Percentiles rank a stretch among this genome's conserved stretches.
These are phyloP conservation scores for Tragelaphus scriptus DNA, from an alignment of 2,113 vertebrate genomes.

Conservation along the genomic window DNA sequence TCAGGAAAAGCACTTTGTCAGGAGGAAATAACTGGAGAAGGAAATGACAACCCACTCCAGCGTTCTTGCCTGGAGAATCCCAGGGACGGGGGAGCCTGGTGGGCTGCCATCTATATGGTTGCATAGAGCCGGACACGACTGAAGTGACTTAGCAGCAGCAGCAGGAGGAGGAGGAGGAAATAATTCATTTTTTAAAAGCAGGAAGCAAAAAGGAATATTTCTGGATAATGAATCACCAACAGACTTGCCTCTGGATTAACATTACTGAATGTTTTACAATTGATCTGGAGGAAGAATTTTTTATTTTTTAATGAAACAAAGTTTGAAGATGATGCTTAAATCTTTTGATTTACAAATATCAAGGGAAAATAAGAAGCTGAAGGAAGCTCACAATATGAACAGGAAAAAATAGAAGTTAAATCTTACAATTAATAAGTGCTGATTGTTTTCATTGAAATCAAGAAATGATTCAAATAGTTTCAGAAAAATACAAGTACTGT, in stretches of 20 bases:
- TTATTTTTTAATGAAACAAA: not conserved
- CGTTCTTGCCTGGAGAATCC: no score
- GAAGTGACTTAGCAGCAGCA: no score
- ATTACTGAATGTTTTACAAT: not conserved
- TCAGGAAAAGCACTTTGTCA: not conserved
- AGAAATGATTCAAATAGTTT: not conserved
- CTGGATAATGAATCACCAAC: not conserved
- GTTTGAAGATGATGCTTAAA: not conserved
- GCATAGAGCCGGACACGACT: no score
- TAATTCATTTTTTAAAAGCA: not conserved
- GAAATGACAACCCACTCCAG: no score
- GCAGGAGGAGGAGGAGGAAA: not conserved
- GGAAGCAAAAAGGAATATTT: not conserved
- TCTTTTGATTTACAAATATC: not conserved
- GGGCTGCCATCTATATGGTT: no score
- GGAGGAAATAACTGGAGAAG: not conserved
- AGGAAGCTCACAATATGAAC: accelerated
- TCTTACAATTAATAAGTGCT: no score
- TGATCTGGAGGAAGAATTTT: not conserved
- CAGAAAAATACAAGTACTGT: not conserved
- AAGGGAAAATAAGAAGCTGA: not conserved
- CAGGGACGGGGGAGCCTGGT: no score
- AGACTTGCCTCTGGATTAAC: not conserved
- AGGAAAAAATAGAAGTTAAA: not conserved
- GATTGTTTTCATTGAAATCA: not conserved